A percentile compares a stretch with the other conserved stretches of the same genome.
Conservation (phyloP, 2,888 invertebrate genomes). For the Cosmia pyralina region DNA sequence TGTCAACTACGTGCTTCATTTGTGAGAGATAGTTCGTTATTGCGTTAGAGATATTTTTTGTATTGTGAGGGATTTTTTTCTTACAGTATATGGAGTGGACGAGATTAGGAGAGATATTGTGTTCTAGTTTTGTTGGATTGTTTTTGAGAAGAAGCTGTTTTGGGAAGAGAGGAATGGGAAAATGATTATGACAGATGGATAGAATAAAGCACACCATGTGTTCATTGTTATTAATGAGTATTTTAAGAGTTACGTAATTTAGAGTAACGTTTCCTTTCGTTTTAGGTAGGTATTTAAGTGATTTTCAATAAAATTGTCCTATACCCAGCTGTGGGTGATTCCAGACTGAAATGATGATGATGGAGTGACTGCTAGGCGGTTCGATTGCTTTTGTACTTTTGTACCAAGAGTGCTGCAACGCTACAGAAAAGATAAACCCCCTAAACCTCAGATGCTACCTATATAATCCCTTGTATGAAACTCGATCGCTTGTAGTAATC, state of each 20-base stretch:
- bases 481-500: neutral
- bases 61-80: constrained; percentile 14
- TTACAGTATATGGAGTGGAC: constrained; percentile 20
- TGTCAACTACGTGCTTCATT: constrained; percentile 48
- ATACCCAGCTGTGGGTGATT: neutral
- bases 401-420: neutral
- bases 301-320: too few species aligned
- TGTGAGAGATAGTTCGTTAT: constrained; percentile 49
- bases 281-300: too few species aligned
- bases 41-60: constrained; percentile 34
- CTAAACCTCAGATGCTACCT: neutral
- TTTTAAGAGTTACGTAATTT: neutral
- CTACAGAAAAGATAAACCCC: neutral
- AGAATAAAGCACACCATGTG: neutral
- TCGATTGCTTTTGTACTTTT: neutral
- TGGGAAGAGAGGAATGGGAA: neutral
- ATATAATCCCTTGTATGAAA: neutral
- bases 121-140: constrained; percentile 14
- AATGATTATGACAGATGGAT: constrained; percentile 4
- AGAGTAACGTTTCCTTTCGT: neutral
- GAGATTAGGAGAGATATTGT: constrained; percentile 31
- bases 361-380: neutral
- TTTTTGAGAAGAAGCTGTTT: neutral
- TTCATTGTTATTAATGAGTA: neutral
- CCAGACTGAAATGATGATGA: neutral